Evolutionary conservation across 2,888 invertebrate genomes (phyloP).

Genomic region (Nectonema munidae): DNA sequence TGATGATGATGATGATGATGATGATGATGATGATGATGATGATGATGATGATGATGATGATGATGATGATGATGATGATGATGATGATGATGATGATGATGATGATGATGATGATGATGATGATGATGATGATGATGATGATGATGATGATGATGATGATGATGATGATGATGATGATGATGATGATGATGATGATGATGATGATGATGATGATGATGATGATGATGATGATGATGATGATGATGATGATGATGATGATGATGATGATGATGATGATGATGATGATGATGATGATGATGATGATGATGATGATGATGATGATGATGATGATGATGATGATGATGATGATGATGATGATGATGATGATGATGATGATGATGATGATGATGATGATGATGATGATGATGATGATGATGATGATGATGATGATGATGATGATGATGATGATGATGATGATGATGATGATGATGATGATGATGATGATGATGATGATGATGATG

Average conservation of each 20-base stretch:
- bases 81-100: slow-evolving; percentile 5
- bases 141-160: slow-evolving; percentile 5
- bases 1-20: slow-evolving; percentile 1
- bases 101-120: slow-evolving; percentile 5
- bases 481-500: slow-evolving; percentile 1
- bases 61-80: slow-evolving; percentile 1
- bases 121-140: slow-evolving; percentile 1
- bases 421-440: slow-evolving; percentile 1
- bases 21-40: slow-evolving; percentile 5
- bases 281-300: slow-evolving; percentile 5
- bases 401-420: slow-evolving; percentile 5
- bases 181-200: slow-evolving; percentile 5
- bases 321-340: slow-evolving; percentile 1
- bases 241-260: slow-evolving; percentile 5
- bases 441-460: slow-evolving; percentile 5
- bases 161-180: slow-evolving; percentile 1
- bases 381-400: slow-evolving; percentile 1
- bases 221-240: slow-evolving; percentile 1
- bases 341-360: slow-evolving; percentile 5
- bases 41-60: slow-evolving; percentile 1
- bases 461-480: slow-evolving; percentile 5
- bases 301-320: slow-evolving; percentile 5
- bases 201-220: slow-evolving; percentile 5
- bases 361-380: slow-evolving; percentile 5
- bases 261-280: slow-evolving; percentile 1